A percentile compares a stretch with the other conserved stretches of the same genome.
Evolutionary conservation across 2,888 invertebrate species (phyloP).

Genomic region (Achlya flavicornis): DNA sequence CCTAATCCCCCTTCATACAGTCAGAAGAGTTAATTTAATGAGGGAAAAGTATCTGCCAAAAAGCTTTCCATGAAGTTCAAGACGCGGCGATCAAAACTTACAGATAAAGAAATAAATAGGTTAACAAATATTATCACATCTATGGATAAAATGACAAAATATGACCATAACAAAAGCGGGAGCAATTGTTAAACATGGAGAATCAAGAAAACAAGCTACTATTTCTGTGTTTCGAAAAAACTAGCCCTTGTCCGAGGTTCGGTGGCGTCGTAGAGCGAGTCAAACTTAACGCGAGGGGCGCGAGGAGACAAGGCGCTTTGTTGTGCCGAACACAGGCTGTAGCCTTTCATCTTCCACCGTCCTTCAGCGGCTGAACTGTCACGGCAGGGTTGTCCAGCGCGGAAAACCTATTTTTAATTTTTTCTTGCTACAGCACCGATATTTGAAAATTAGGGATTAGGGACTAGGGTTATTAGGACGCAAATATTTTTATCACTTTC

Average conservation of each 20-base stretch:
- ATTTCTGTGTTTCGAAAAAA: slow-evolving; percentile 10
- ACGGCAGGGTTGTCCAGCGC: slow-evolving; percentile 10
- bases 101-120: no score
- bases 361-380: slow-evolving; percentile 57
- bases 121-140: no score
- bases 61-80: no score
- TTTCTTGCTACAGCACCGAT: no score
- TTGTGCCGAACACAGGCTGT: slow-evolving; percentile 65
- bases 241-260: slow-evolving; percentile 33
- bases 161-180: background rate
- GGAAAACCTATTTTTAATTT: no score
- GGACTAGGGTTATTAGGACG: no score
- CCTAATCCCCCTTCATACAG: no score
- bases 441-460: no score
- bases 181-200: background rate
- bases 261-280: slow-evolving; percentile 28
- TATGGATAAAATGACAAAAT: background rate
- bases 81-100: no score
- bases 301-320: slow-evolving; percentile 72
- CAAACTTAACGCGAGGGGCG: slow-evolving; percentile 54
- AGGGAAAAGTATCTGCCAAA: no score
- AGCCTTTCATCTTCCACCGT: slow-evolving; percentile 70
- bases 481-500: no score
- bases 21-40: no score
- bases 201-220: background rate